Base-by-base conservation (phyloP, 2,888 invertebrate genomes). In the Ischnus inquisitorius region DNA sequence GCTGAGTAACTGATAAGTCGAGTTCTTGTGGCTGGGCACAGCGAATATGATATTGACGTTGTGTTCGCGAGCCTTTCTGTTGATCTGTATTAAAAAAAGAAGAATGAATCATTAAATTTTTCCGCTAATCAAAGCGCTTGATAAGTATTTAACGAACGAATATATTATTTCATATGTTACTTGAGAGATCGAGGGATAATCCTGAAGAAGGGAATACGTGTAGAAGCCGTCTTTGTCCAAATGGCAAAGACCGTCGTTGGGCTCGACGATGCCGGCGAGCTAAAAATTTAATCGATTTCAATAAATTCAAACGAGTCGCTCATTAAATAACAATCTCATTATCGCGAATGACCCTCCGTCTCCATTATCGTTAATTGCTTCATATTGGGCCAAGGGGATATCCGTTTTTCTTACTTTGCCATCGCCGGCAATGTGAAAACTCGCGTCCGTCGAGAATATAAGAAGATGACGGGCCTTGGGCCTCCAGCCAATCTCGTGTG, bases 1-100 rank as follows among this genome's bases (percentile, higher is more conserved):
- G 22, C 89, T 90, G 60, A 92, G 75, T 22, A 83, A 14, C 12
- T 87, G 82, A 69, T 92, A 92, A 22, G 86, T 88, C 19, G n/a
- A 6, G 16, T 90, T 89, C 41, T 92, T 88, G 82, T 93, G 92
- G 22, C 92, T 87, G 1, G 95, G 95, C 12, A 96, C 96, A 1
- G 97, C 97, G 93, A 97, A 97, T 88, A 98, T 97, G 51, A 98
- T 94, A 92, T 96, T 97, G 54, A 97, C 95, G 87, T 96, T 96
- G 78, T 96, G 95, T 87, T 97, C 95, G 46, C 94, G 95, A 0
- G 97, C 96, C 46, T 95, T 92, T 88, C 94, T 94, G 87, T 95
- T 95, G 41, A 96, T 95, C 89, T 95, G 95, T n/a, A 82, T 77
- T 12, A 77, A 62, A 57, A 39, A 62, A 77, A 25, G 22, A 48